phyloP scores from a whole-genome alignment of 1,140 invertebrate species.

The Rhagoletis pomonella region DNA sequence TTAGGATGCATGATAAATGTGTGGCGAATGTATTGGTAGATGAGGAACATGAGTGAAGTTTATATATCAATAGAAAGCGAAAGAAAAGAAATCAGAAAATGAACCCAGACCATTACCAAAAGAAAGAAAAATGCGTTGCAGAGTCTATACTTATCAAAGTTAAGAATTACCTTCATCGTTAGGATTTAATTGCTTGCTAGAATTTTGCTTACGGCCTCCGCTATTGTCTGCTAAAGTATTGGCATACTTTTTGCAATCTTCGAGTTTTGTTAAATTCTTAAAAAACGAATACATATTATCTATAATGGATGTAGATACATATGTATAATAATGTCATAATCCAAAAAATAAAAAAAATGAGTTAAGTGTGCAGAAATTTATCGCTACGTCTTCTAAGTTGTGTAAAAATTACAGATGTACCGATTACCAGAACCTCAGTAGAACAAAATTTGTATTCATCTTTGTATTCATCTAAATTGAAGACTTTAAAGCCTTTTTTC shows the following conservation, averaged over 20 bases:
- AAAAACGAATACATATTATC: too few relatives aligned
- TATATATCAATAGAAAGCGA: neutral
- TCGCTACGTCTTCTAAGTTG: too few relatives aligned
- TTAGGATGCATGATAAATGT: neutral
- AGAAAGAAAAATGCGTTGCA: neutral
- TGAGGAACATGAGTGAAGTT: neutral
- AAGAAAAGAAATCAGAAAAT: conserved; percentile 3
- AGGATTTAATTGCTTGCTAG: conserved; percentile 57
- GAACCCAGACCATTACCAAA: conserved; percentile 17
- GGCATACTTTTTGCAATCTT: conserved; percentile 55
- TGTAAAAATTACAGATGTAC: too few relatives aligned
- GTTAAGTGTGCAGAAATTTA: too few relatives aligned
- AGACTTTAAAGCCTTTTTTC: too few relatives aligned
- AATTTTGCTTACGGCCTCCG: neutral
- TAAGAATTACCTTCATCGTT: conserved; percentile 68
- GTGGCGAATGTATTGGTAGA: neutral
- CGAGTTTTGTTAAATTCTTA: conserved; percentile 36
- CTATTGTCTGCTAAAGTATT: neutral
- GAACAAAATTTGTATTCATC: too few relatives aligned
- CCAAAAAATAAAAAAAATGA: too few relatives aligned
- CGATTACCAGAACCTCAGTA: too few relatives aligned
- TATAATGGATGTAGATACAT: too few relatives aligned
- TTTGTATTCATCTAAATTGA: too few relatives aligned
- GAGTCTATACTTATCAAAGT: neutral
- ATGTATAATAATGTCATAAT: too few relatives aligned